Percentiles rank a stretch among this genome's conserved stretches.
phyloP scores from a whole-genome alignment of 2,797 vertebrate genomes.

The Coranthus polyacanthus region DNA sequence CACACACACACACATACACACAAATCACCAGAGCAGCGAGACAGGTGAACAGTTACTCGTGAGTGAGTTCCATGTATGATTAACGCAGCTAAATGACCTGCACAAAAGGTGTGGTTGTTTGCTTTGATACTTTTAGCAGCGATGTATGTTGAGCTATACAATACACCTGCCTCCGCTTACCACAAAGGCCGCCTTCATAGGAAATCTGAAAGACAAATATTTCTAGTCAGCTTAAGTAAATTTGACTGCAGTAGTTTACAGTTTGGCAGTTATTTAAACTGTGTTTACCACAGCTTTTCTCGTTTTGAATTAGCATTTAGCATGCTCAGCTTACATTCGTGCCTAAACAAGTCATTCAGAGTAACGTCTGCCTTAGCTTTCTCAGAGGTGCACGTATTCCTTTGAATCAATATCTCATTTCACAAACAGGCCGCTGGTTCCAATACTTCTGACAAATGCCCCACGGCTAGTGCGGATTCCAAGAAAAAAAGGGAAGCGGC shows the following conservation, averaged over 20 bases:
- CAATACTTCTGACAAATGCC: constrained; percentile 50
- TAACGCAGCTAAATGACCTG: constrained; percentile 66
- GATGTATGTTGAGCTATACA: constrained; percentile 27
- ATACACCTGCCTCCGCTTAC: constrained; percentile 20
- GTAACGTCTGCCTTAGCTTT: constrained; percentile 18
- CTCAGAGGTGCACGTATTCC: constrained; percentile 43
- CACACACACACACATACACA: constrained; percentile 6
- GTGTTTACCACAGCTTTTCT: constrained; percentile 3
- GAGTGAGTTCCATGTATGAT: constrained; percentile 68
- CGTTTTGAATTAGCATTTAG: constrained; percentile 19
- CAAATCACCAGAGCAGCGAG: constrained; percentile 34
- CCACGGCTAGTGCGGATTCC: constrained; percentile 64
- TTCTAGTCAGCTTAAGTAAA: not conserved
- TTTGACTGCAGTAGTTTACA: constrained; percentile 9
- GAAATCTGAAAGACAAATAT: constrained; percentile 7
- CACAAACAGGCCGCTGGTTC: constrained; percentile 62
- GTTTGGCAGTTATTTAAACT: constrained; percentile 27
- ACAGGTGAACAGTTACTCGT: constrained; percentile 56
- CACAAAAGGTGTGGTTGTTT: constrained; percentile 72
- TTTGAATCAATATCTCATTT: constrained; percentile 74
- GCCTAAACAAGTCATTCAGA: constrained; percentile 50
- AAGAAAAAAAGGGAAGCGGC: constrained; percentile 59
- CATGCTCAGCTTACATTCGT: constrained; percentile 36
- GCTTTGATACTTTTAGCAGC: constrained; percentile 64
- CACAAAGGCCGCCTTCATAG: constrained; percentile 34